A percentile compares a stretch with the other conserved stretches of the same genome.
Evolutionary conservation across 2,888 invertebrate species (phyloP).

Genomic region (Yponomeuta malinellus): DNA sequence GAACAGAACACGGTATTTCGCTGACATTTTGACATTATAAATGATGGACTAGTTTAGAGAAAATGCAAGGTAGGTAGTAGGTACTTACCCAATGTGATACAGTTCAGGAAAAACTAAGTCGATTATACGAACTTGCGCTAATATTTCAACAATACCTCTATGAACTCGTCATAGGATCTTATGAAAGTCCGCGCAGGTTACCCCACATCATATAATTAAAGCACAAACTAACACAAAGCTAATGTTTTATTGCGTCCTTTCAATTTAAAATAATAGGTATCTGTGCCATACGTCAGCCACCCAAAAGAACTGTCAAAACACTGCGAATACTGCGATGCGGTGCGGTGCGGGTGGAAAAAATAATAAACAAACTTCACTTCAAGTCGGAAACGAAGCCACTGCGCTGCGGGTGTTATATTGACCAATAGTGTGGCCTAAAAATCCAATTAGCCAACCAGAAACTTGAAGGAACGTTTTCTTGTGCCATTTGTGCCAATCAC

Average conservation of each 20-base stretch:
- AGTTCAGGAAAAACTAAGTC: conserved; percentile 1
- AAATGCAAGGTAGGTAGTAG: background rate
- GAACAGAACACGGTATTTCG: background rate
- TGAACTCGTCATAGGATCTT: background rate
- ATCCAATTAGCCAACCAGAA: background rate
- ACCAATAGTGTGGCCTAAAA: background rate
- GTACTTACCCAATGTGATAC: background rate
- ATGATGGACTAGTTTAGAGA: background rate
- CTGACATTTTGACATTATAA: background rate
- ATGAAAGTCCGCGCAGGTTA: background rate
- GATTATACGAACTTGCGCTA: background rate
- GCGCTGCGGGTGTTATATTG: background rate
- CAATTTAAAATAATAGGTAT: background rate
- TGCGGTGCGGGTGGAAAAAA: background rate
- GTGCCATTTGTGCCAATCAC: background rate
- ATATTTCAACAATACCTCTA: background rate
- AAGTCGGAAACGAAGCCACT: background rate
- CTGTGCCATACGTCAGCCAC: background rate
- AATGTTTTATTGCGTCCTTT: background rate
- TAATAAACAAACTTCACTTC: background rate
- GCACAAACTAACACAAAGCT: background rate
- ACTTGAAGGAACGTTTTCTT: background rate
- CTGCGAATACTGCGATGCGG: background rate
- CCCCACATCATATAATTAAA: background rate
- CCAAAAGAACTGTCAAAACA: background rate